phyloP scores from a whole-genome alignment of 2,888 invertebrate species.

The Oligia latruncula region DNA sequence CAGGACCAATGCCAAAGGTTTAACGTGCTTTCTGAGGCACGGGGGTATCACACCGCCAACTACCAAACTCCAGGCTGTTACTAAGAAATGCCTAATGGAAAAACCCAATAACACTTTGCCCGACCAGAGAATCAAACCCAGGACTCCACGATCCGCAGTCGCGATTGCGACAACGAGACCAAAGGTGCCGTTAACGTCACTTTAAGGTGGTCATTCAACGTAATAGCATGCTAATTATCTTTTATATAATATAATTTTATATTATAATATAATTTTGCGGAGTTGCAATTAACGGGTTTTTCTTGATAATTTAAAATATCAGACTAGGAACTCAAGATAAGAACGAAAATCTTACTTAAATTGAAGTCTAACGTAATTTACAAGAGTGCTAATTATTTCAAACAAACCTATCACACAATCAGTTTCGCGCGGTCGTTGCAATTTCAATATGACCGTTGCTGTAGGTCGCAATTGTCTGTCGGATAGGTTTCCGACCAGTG shows the following conservation, averaged over 20 bases:
- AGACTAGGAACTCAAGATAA: not conserved
- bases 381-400: conserved; percentile 18
- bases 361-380: conserved; percentile 7
- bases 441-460: conserved; percentile 32
- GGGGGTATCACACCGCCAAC: fast-evolving
- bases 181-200: not conserved
- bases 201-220: not conserved
- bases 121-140: not conserved
- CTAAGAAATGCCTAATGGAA: not conserved
- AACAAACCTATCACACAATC: conserved; percentile 28
- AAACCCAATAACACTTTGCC: not conserved
- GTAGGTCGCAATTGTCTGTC: conserved; percentile 14
- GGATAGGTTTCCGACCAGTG: not conserved
- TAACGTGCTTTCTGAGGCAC: not conserved
- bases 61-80: not conserved
- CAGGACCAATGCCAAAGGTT: not conserved
- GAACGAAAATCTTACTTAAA: not conserved
- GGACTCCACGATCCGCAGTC: not conserved
- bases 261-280: too few species aligned
- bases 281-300: not conserved
- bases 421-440: conserved; percentile 53
- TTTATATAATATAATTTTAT: too few species aligned
- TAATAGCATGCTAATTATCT: not conserved
- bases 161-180: not conserved
- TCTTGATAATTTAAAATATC: not conserved